phyloP scores from a whole-genome alignment of 2,113 vertebrate species.

The Bombycilla garrulus region DNA sequence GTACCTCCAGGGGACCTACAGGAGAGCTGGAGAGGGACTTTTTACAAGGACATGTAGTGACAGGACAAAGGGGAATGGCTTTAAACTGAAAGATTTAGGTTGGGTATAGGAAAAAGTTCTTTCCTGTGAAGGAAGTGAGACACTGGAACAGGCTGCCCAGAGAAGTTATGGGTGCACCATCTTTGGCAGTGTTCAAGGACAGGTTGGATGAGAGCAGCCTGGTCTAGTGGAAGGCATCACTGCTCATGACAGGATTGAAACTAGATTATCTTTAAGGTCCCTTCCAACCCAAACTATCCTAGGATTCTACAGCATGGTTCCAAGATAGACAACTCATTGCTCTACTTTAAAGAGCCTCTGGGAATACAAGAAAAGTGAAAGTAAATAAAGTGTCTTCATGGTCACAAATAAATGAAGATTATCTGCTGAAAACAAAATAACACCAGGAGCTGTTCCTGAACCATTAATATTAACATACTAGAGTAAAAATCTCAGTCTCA shows the following conservation, averaged over 20 bases:
- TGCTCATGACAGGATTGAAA: not conserved
- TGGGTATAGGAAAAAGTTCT: not conserved
- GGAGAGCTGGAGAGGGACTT: not conserved
- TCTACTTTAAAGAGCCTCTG: not conserved
- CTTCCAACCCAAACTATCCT: not conserved
- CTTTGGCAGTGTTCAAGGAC: not conserved
- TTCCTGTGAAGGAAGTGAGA: not conserved
- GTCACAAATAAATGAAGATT: not conserved
- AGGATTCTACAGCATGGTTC: not conserved
- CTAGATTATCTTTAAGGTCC: not conserved
- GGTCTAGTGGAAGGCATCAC: not conserved
- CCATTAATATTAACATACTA: not conserved
- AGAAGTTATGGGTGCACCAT: not conserved
- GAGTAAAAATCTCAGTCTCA: not conserved
- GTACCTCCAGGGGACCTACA: not conserved
- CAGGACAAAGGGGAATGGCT: not conserved
- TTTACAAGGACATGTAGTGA: not conserved
- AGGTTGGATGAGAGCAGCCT: not conserved
- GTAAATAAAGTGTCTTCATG: not conserved
- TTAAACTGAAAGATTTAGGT: not conserved
- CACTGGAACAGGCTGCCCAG: not conserved
- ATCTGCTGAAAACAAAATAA: not conserved
- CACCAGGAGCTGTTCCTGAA: not conserved
- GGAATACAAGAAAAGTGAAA: not conserved
- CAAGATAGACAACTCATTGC: not conserved